These are phyloP conservation scores for Venusia cambrica DNA, from an alignment of 2,888 invertebrate species.

Conservation along the genomic window DNA sequence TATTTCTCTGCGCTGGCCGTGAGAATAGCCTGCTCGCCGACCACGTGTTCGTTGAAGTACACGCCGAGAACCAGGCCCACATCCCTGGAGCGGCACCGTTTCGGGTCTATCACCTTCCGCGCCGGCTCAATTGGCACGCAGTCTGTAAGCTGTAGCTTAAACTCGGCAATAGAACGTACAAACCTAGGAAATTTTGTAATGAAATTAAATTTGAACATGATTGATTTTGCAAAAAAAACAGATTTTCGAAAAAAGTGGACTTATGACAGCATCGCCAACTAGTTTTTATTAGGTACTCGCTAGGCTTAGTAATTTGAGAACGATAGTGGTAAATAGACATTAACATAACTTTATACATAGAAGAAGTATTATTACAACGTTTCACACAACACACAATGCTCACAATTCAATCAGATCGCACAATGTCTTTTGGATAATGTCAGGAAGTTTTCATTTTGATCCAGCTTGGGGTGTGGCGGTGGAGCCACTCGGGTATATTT, in stretches of 20 bases:
- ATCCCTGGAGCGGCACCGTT: conserved; percentile 50
- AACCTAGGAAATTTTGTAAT: conserved; percentile 30
- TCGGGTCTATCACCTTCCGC: conserved; percentile 49
- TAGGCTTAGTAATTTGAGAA: conserved; percentile 20
- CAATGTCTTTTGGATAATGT: conserved; percentile 67
- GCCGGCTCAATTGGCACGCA: conserved; percentile 44
- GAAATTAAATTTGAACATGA: conserved; percentile 45
- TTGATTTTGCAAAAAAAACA: conserved; percentile 48
- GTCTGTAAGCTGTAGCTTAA: conserved; percentile 52
- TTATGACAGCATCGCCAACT: conserved; percentile 57
- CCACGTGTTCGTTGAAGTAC: conserved; percentile 81
- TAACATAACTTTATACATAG: conserved; percentile 48
- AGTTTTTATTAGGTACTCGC: conserved; percentile 38
- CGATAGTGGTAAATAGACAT: conserved; percentile 24
- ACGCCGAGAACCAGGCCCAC: conserved; percentile 83
- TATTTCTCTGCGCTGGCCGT: conserved; percentile 83
- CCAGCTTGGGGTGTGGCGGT: conserved; percentile 61
- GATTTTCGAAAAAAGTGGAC: conserved; percentile 36
- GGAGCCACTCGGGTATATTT: conserved; percentile 82
- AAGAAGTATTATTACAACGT: conserved; percentile 59
- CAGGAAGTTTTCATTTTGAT: conserved; percentile 71
- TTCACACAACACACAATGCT: conserved; percentile 66
- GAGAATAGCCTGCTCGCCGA: conserved; percentile 75
- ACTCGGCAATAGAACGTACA: conserved; percentile 59
- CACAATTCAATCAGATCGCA: conserved; percentile 61